A percentile compares a stretch with the other conserved stretches of the same genome.
Evolutionary conservation across 2,888 invertebrate species (phyloP).

Genomic region (Leucozona laternaria): DNA sequence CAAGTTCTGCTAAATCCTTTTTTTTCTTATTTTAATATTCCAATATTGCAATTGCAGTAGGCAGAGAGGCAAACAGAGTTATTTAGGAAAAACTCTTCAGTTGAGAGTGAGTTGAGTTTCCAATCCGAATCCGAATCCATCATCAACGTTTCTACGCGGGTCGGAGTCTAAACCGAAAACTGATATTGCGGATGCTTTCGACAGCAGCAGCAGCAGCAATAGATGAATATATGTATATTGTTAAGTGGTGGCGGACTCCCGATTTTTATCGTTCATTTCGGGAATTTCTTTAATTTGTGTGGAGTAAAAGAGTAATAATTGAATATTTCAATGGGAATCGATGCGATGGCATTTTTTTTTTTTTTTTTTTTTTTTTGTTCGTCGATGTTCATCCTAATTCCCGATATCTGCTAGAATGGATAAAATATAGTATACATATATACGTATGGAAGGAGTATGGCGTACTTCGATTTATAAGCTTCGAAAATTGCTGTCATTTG

Average conservation of each 20-base stretch:
- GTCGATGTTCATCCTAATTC: neutral
- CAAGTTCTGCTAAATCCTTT: constrained; percentile 48
- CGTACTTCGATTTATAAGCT: constrained; percentile 52
- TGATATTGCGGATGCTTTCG: constrained; percentile 24
- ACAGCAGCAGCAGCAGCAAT: neutral
- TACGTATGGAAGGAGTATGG: neutral
- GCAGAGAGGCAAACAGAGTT: constrained; percentile 20
- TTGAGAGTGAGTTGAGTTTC: constrained; percentile 32
- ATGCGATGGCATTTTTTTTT: neutral
- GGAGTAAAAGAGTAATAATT: constrained; percentile 54
- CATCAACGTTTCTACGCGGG: constrained; percentile 41
- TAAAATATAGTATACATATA: neutral
- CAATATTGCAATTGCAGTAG: constrained; percentile 69
- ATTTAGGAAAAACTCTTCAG: constrained; percentile 47
- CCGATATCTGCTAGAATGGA: neutral
- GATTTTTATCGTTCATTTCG: constrained; percentile 52
- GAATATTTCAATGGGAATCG: constrained; percentile 40
- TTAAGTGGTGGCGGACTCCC: constrained; percentile 32
- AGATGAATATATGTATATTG: constrained; percentile 29
- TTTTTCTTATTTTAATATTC: constrained; percentile 59
- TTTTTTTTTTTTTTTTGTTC: neutral
- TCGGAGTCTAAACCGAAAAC: constrained; percentile 34
- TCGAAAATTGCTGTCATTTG: constrained; percentile 45
- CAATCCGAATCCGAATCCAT: constrained; percentile 48
- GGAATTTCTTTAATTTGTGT: constrained; percentile 63